phyloP scores from a whole-genome alignment of 2,113 vertebrate species.

The Phaethon lepturus region DNA sequence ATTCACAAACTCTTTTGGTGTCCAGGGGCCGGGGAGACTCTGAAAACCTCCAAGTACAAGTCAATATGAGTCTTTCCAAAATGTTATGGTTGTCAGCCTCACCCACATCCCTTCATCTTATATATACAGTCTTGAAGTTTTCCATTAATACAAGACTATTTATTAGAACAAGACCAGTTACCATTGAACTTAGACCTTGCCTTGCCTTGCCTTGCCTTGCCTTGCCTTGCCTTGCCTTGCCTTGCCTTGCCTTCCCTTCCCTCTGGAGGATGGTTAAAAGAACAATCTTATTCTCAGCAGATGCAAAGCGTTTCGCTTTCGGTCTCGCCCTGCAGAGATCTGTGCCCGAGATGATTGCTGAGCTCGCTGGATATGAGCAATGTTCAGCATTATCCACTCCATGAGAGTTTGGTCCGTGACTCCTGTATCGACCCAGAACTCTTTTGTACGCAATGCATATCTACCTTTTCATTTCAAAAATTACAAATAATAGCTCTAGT shows the following conservation, averaged over 20 bases:
- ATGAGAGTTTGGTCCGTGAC: neutral
- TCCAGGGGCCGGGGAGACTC: fast-evolving
- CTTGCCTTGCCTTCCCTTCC: neutral
- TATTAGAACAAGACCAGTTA: neutral
- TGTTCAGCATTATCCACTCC: neutral
- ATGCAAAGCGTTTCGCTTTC: neutral
- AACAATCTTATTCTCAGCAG: neutral
- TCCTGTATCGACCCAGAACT: neutral
- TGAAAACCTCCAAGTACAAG: neutral
- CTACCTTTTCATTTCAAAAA: no score
- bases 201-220: neutral
- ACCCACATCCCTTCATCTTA: neutral
- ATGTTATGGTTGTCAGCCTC: fast-evolving
- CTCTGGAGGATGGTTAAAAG: neutral
- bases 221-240: neutral
- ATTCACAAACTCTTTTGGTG: neutral
- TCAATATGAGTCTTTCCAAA: neutral
- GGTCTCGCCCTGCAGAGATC: neutral
- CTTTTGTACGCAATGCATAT: fast-evolving
- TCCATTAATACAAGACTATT: neutral
- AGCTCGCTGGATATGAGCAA: no score
- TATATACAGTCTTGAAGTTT: neutral
- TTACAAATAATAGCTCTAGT: neutral
- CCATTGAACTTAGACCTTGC: neutral
- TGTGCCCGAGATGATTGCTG: neutral